Percentiles rank a stretch among this genome's conserved stretches.
Evolutionary conservation across 2,888 invertebrate species (phyloP).

Genomic region (Orthosia cruda): DNA sequence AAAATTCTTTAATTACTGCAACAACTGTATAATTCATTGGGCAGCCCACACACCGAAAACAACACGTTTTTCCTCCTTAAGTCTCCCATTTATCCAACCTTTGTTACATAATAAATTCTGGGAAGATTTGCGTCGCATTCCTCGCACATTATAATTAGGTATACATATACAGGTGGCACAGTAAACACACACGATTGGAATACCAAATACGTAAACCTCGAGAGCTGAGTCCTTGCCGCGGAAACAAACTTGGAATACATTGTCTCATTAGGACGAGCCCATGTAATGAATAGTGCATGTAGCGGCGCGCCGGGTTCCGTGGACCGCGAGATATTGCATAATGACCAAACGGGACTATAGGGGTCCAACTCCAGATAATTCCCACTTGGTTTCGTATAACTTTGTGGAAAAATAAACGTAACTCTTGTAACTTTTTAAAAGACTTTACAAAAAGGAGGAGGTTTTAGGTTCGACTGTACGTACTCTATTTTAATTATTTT

Average conservation of each 20-base stretch:
- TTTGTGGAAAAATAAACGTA: no score
- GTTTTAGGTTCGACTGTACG: no score
- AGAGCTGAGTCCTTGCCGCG: conserved; percentile 63
- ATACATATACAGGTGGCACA: conserved; percentile 45
- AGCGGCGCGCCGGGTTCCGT: conserved; percentile 55
- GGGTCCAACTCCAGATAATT: no score
- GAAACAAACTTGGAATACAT: conserved; percentile 76
- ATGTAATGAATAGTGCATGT: conserved; percentile 83
- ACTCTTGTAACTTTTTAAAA: no score
- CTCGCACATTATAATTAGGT: conserved; percentile 62
- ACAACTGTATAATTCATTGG: conserved; percentile 31
- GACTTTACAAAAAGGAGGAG: no score
- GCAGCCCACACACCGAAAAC: conserved; percentile 18
- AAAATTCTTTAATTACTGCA: conserved; percentile 1
- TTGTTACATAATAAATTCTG: conserved; percentile 38
- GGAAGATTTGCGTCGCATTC: conserved; percentile 48
- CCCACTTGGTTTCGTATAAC: no score
- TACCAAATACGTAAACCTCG: conserved; percentile 57
- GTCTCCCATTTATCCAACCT: conserved; percentile 19
- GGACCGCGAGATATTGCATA: conserved; percentile 73
- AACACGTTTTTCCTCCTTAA: conserved; percentile 35
- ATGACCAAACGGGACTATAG: conserved; percentile 62
- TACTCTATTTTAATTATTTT: no score
- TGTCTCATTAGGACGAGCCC: conserved; percentile 79
- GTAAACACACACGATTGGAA: conserved; percentile 60